Evolutionary conservation across 2,888 invertebrate genomes (phyloP), one percentile per base, ranked within the genome.

Genomic region (Heliconius hortense): DNA sequence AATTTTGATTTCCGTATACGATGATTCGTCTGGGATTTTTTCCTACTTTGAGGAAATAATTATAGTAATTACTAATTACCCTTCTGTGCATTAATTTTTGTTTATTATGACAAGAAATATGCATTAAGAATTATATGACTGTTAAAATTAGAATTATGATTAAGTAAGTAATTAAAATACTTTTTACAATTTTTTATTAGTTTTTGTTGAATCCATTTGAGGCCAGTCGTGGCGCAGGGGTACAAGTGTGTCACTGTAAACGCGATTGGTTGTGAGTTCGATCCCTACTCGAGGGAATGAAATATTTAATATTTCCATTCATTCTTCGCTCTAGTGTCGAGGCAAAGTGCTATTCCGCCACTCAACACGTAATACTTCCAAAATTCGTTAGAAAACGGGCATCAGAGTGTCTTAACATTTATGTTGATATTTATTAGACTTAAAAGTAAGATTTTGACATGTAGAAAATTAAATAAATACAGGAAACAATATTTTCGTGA

Each of bases 401-500:
- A 31, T 31, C 31, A 7, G 31, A 31, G 31, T 31, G 31, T 31
- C 31, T 31, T 31, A 31, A 7, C 0, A 31, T 28, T 28, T 2
- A 28, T 0, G 4, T 28, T 28, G 28, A 21, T 53, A 21, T 48
- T 18, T 7, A n/a, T 21, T 21, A 53, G 2, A 53, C 53, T 53
- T 53, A 21, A 56, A 53, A 18, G 2, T 53, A 1, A 2, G 26
- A 24, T 26, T 7, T 15, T 26, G 26, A 26, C 7, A 48, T 48
- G 48, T 60, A 28, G 26, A 64, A 59, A 18, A 67, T 73, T 63
- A 72, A 79, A 74, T 80, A 82, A 86, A 87, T 85, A 85, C 88
- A 89, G 90, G 90, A 91, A 90, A 80, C 77, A 26, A 78, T 76
- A 69, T 75, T 78, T 74, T 82, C 84, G 83, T 84, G 84, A 86